phyloP scores from a whole-genome alignment of 2,113 vertebrate species.

The Protomyctophum bolini region DNA sequence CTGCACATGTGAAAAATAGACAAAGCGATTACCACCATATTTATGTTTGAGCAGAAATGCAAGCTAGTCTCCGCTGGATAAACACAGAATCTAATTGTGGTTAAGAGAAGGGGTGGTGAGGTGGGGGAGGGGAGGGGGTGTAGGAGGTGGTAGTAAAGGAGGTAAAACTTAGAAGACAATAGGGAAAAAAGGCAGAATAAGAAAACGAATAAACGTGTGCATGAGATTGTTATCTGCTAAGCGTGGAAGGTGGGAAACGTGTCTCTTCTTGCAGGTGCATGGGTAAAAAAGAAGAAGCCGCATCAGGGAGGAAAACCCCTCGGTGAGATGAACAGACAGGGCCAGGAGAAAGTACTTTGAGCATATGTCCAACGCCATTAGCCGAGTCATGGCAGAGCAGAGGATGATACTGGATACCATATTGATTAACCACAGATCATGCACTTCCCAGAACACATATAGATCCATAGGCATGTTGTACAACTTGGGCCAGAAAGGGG shows the following conservation, averaged over 20 bases:
- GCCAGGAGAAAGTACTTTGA: constrained; percentile 3
- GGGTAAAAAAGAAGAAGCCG: constrained; percentile 9
- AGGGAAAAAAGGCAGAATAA: constrained; percentile 32
- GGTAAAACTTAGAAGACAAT: constrained; percentile 30
- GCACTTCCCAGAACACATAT: constrained; percentile 65
- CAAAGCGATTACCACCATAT: constrained; percentile 74
- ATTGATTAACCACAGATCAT: constrained; percentile 59
- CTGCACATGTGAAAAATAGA: constrained; percentile 80
- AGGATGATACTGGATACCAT: constrained; percentile 40
- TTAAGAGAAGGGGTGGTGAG: constrained; percentile 45
- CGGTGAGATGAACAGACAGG: constrained; percentile 16
- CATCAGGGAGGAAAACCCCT: constrained; percentile 26
- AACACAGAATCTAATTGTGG: constrained; percentile 77
- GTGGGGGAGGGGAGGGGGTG: constrained; percentile 29
- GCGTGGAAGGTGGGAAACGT: too few species aligned
- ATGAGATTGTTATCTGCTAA: constrained; percentile 8
- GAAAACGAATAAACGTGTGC: background rate
- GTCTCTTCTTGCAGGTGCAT: background rate
- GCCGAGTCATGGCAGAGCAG: constrained; percentile 29
- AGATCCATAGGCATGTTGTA: constrained; percentile 40
- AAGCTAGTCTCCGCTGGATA: constrained; percentile 73
- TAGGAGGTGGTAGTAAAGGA: constrained; percentile 22
- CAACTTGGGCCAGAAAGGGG: constrained; percentile 2
- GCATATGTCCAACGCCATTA: constrained; percentile 29
- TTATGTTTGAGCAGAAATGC: constrained; percentile 78